Percentiles rank a stretch among this genome's conserved stretches.
phyloP scores from a whole-genome alignment of 1,140 invertebrate species.

The Trichomalopsis sarcophagae region DNA sequence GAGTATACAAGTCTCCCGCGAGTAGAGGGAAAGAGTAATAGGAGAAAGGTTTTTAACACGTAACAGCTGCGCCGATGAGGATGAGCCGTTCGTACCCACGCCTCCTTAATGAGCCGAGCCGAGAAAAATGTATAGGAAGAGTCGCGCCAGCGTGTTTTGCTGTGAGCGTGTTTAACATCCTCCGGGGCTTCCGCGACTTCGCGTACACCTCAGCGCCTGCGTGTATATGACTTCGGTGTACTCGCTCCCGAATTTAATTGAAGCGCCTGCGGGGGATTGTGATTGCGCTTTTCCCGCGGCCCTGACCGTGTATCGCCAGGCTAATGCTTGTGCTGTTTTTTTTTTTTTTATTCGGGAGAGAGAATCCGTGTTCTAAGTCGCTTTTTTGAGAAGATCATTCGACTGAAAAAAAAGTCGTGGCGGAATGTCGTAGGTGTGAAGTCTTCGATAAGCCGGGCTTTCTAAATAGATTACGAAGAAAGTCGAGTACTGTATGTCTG shows the following conservation, averaged over 20 bases:
- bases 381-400: not conserved
- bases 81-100: constrained; percentile 53
- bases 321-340: not conserved
- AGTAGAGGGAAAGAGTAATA: constrained; percentile 44
- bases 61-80: constrained; percentile 40
- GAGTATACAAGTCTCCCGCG: not conserved
- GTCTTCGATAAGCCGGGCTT: not conserved
- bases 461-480: not conserved
- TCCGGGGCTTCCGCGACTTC: constrained; percentile 30
- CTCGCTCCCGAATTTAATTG: constrained; percentile 28
- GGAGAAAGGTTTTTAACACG: constrained; percentile 51
- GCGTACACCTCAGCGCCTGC: not conserved
- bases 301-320: not conserved
- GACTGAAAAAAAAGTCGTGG: no score
- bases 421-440: not conserved
- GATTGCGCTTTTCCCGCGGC: not conserved
- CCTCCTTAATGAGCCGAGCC: constrained; percentile 52
- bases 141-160: not conserved
- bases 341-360: not conserved
- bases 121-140: constrained; percentile 43
- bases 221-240: not conserved
- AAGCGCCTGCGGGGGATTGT: not conserved
- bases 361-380: no score
- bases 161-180: constrained; percentile 15
- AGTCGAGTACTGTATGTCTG: not conserved